A percentile compares a stretch with the other conserved stretches of the same genome.
Evolutionary conservation across 1,140 invertebrate genomes (phyloP).

Genomic region (Calycopis cecrops): DNA sequence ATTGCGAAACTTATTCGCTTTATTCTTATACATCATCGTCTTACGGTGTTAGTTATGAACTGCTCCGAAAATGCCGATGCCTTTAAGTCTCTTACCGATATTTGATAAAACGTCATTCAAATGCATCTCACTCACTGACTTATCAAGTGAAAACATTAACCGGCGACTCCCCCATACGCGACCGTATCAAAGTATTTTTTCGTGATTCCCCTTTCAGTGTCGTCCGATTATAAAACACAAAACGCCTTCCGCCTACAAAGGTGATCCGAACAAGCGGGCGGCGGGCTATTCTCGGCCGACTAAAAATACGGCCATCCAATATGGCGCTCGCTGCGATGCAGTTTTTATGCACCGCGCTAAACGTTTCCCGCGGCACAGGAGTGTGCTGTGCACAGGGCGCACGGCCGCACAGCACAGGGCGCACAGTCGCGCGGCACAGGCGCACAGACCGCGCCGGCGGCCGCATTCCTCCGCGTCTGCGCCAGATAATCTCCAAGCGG

Average conservation of each 20-base stretch:
- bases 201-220: no score
- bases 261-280: slow-evolving; percentile 40
- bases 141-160: no score
- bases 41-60: no score
- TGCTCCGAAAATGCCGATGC: no score
- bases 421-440: slow-evolving; percentile 19
- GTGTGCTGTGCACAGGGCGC: slow-evolving; percentile 5
- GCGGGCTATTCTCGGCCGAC: slow-evolving; percentile 51
- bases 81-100: no score
- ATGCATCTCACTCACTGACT: no score
- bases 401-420: slow-evolving; percentile 9
- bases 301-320: slow-evolving; percentile 55
- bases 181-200: no score
- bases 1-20: no score
- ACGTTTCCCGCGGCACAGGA: slow-evolving; percentile 32
- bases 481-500: slow-evolving; percentile 33
- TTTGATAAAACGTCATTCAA: no score
- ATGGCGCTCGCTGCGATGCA: slow-evolving; percentile 46
- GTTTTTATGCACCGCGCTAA: slow-evolving; percentile 59
- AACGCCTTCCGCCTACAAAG: slow-evolving; percentile 33
- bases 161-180: no score
- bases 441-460: slow-evolving; percentile 14
- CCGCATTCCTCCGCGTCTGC: slow-evolving; percentile 39
- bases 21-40: no score
- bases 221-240: neutral